Conservation (phyloP, 2,888 invertebrate species). For the Ochlodes sylvanus region DNA sequence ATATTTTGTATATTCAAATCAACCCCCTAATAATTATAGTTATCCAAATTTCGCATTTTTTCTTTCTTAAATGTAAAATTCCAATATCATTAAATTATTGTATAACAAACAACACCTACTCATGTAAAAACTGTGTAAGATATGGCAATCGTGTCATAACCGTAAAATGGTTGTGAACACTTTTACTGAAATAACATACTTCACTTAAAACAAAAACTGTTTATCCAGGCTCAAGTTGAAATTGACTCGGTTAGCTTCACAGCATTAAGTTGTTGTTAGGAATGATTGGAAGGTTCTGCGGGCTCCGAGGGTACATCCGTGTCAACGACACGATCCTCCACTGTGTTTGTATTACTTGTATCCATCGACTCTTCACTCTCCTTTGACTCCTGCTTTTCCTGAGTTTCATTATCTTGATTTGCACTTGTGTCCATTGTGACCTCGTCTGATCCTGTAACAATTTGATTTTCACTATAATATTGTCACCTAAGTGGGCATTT, state of each 20-base stretch:
- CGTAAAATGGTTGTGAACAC: no score
- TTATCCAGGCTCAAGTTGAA: slow-evolving; percentile 19
- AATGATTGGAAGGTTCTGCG: slow-evolving; percentile 23
- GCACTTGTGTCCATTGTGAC: slow-evolving; percentile 51
- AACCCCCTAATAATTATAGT: no score
- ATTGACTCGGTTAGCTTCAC: background rate
- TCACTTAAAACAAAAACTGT: background rate
- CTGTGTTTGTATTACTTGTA: slow-evolving; percentile 22
- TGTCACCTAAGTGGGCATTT: no score
- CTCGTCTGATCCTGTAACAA: slow-evolving; percentile 50
- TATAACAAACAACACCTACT: no score
- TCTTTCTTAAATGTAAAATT: no score
- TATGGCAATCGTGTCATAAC: no score
- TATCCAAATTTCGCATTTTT: no score
- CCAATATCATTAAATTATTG: no score
- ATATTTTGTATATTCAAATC: no score
- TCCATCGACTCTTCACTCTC: slow-evolving; percentile 20
- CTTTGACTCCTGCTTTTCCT: slow-evolving; percentile 8
- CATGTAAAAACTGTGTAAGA: no score
- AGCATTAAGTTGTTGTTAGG: slow-evolving; percentile 13
- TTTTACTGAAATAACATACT: no score
- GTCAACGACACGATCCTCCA: slow-evolving; percentile 16
- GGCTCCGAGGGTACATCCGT: slow-evolving; percentile 19
- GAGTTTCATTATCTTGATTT: slow-evolving; percentile 29
- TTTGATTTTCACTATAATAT: slow-evolving; percentile 3